Base-by-base conservation (phyloP, 2,888 invertebrate species). In the Leptinotarsa juncta region DNA sequence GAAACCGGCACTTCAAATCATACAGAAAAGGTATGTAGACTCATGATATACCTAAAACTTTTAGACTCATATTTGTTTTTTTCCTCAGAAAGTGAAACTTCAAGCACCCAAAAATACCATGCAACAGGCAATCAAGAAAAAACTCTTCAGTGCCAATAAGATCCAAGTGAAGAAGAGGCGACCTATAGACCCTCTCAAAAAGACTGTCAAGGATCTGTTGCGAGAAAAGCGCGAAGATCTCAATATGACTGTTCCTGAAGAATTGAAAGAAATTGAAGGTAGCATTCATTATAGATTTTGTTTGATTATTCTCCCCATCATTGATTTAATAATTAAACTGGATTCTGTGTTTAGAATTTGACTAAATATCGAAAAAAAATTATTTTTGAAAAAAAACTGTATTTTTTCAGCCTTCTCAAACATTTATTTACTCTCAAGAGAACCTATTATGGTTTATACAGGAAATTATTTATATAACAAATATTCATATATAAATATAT, bases 201-300 rank as follows among this genome's bases (percentile, higher is more conserved):
- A 83, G 79, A 88, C 86, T 67, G 87, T 86, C 49, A 88, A 87
- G 78, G 88, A 88, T 53, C 80, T 88, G 32, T 78, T 86, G 74
- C 85, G 84, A 80, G 88, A 89, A 78, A 87, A 88, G 83, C 81
- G 87, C 74, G 86, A 88, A 80, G 86, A 88, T 80, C 80, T 84
- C 84, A 88, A 83, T 85, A 88, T 84, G 86, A 84, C 83, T 84
- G 84, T 82, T 70, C 81, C 82, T 32, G 65, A 67, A n/a, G 78
- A 80, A 16, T 65, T 80, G 16, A 70, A 74, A 73, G 65, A 69
- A 32, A 73, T 73, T n/a, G 76, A 72, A 50, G 77, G 72, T 65
- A 49, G 18, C 20, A 51, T 20, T 15, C 42, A 42, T 1, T 16
- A 15, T 57, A 50, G 18, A 48, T 67, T 50, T 23, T 32, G 16